Evolutionary conservation across 1,140 invertebrate genomes (phyloP).

Genomic region (Lepidostoma basale): DNA sequence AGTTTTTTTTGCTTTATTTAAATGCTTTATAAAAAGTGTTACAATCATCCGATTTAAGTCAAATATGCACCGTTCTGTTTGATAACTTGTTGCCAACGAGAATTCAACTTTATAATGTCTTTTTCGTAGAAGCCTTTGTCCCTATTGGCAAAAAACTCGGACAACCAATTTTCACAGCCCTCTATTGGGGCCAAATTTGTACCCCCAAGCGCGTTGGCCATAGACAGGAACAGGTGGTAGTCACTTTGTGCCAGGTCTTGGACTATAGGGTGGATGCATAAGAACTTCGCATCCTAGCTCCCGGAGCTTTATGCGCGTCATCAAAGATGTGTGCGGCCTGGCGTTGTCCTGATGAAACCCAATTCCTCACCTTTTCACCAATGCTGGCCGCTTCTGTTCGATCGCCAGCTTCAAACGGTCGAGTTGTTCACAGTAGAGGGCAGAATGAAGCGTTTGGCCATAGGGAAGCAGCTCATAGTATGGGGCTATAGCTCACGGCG

Average conservation of each 20-base stretch:
- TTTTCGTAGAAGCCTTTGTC: conserved; percentile 10
- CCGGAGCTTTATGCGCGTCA: not conserved
- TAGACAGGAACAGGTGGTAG: conserved; percentile 8
- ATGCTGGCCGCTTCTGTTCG: conserved; percentile 2
- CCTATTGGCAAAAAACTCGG: conserved; percentile 11
- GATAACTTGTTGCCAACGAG: not conserved
- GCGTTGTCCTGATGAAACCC: conserved; percentile 10
- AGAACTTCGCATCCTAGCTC: not conserved
- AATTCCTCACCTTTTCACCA: not conserved
- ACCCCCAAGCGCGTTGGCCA: conserved; percentile 8
- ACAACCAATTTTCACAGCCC: conserved; percentile 5
- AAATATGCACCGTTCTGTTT: not conserved
- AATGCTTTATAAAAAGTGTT: conserved; percentile 17
- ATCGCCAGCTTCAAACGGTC: conserved; percentile 12
- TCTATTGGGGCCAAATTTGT: conserved; percentile 12
- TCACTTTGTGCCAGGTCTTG: conserved; percentile 5
- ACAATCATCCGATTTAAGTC: conserved; percentile 6
- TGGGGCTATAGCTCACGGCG: no score
- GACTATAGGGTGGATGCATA: not conserved
- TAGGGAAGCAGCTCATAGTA: no score
- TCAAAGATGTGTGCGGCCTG: conserved; percentile 10
- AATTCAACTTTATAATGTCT: not conserved
- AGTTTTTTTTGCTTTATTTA: conserved; percentile 4
- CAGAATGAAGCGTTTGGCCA: conserved; percentile 8
- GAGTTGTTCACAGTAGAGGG: not conserved